Conservation (phyloP, 2,113 vertebrate genomes). For the Irena cyanogastra region DNA sequence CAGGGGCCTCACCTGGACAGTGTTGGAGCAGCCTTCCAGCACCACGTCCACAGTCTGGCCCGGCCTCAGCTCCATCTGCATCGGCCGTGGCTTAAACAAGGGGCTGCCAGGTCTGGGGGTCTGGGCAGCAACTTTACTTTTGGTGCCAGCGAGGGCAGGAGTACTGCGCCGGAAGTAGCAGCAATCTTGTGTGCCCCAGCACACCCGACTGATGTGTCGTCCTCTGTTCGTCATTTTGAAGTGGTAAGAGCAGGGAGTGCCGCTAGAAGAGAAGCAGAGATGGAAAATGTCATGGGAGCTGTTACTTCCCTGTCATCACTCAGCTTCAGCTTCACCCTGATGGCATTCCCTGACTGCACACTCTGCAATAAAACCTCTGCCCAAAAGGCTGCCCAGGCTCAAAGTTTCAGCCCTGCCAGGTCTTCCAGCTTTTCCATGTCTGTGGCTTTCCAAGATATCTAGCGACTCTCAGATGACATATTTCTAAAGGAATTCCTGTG, state of each 20-base stretch:
- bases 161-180: background rate
- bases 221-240: slow-evolving; percentile 85
- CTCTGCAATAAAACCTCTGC: background rate
- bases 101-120: background rate
- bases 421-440: background rate
- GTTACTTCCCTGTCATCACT: background rate
- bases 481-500: background rate
- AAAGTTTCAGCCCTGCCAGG: background rate
- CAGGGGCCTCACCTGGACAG: slow-evolving; percentile 71
- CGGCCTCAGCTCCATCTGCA: slow-evolving; percentile 74
- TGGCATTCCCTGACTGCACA: background rate
- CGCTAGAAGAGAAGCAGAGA: slow-evolving; percentile 56
- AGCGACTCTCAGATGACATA: rapidly evolving
- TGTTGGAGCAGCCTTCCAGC: slow-evolving; percentile 76
- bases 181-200: slow-evolving; percentile 76
- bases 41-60: slow-evolving; percentile 75
- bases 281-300: background rate
- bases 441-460: background rate
- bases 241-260: slow-evolving; percentile 66
- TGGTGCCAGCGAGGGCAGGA: background rate
- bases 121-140: background rate
- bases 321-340: background rate
- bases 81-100: slow-evolving; percentile 75
- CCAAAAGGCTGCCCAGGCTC: background rate
- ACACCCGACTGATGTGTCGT: slow-evolving; percentile 73